phyloP scores from a whole-genome alignment of 2,888 invertebrate species.

The Heteromyza rotundicornis region DNA sequence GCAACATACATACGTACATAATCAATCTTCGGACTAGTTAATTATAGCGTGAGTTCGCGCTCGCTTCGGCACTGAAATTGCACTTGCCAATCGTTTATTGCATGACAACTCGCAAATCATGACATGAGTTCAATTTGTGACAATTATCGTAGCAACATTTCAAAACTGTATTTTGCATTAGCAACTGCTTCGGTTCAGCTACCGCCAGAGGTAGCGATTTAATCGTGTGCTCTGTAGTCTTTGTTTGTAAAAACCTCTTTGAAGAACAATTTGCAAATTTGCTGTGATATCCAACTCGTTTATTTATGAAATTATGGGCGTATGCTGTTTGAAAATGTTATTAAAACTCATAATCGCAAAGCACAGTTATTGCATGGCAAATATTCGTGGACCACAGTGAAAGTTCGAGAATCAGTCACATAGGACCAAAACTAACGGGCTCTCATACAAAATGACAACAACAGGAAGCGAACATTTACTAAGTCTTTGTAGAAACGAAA shows the following conservation, averaged over 20 bases:
- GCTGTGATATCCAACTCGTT: neutral
- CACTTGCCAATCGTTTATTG: neutral
- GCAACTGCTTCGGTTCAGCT: too few species aligned
- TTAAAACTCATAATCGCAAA: too few species aligned
- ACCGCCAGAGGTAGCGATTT: neutral
- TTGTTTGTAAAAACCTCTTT: neutral
- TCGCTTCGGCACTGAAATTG: neutral
- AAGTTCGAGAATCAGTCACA: too few species aligned
- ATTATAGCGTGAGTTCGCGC: too few species aligned
- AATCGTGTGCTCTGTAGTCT: neutral
- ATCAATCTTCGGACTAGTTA: too few species aligned
- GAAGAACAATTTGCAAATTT: neutral
- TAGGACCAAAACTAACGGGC: too few species aligned
- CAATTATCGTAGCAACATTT: constrained; percentile 59
- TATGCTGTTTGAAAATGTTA: neutral
- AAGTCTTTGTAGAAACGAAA: too few species aligned
- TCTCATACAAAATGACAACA: too few species aligned
- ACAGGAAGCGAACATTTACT: too few species aligned
- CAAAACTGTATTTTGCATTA: constrained; percentile 41
- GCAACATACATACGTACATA: too few species aligned
- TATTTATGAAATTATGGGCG: neutral
- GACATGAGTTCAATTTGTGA: constrained; percentile 59
- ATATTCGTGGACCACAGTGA: too few species aligned
- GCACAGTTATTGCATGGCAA: too few species aligned
- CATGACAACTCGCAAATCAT: constrained; percentile 47